These are phyloP conservation scores for Mesoligia furuncula DNA, from an alignment of 2,888 invertebrate species.

Conservation along the genomic window DNA sequence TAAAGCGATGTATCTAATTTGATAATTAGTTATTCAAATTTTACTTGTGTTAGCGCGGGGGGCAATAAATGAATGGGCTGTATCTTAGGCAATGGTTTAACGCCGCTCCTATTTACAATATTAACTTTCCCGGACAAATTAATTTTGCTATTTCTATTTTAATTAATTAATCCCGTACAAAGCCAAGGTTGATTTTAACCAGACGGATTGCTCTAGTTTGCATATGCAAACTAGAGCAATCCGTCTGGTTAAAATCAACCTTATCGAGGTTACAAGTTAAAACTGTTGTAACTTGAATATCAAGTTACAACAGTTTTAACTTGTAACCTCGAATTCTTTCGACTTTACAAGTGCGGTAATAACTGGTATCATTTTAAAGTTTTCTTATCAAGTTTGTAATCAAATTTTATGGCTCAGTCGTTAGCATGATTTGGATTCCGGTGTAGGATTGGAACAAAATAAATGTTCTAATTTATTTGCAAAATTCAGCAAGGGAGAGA, in stretches of 20 bases:
- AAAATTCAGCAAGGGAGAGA: background rate
- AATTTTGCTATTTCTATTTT: background rate
- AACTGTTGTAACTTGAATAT: too few species aligned
- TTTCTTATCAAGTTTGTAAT: slow-evolving; percentile 30
- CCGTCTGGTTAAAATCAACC: too few species aligned
- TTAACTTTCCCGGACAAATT: too few species aligned
- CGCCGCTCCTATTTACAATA: too few species aligned
- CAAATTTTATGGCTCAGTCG: slow-evolving; percentile 22
- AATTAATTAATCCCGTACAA: slow-evolving; percentile 17
- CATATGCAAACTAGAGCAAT: too few species aligned
- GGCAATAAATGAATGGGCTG: too few species aligned
- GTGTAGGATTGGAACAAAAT: slow-evolving; percentile 8
- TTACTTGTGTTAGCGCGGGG: background rate
- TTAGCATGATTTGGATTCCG: slow-evolving; percentile 31
- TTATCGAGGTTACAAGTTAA: too few species aligned
- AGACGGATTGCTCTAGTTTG: slow-evolving; percentile 19
- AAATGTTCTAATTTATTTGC: slow-evolving; percentile 20
- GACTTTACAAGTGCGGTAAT: slow-evolving; percentile 2
- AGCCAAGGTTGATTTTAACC: slow-evolving; percentile 19
- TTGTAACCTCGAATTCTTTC: slow-evolving; percentile 32
- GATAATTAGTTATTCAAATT: slow-evolving; percentile 18
- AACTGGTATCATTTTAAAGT: slow-evolving; percentile 43
- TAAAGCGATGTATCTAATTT: background rate
- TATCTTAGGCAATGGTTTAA: too few species aligned
- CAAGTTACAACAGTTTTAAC: slow-evolving; percentile 12